Evolutionary conservation across 2,888 invertebrate genomes (phyloP).

Genomic region (Melipona bicolor): DNA sequence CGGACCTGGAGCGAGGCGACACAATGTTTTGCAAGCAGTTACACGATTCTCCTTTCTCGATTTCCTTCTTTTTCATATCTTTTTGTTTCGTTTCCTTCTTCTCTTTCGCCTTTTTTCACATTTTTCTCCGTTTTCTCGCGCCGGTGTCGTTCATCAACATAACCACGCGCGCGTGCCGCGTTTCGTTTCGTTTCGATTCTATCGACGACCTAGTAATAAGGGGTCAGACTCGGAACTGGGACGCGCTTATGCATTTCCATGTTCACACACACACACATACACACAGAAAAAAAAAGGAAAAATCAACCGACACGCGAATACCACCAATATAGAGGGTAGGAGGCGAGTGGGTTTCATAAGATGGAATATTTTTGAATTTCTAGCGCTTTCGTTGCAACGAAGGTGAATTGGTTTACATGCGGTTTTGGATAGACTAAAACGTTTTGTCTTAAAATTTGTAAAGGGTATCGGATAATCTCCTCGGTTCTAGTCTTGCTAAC

Average conservation of each 20-base stretch:
- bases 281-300: slow-evolving; percentile 10
- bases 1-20: neutral
- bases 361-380: neutral
- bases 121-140: neutral
- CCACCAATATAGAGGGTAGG: neutral
- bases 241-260: slow-evolving; percentile 30
- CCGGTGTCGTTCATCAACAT: slow-evolving; percentile 21
- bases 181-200: slow-evolving; percentile 13
- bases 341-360: neutral
- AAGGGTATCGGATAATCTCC: no score
- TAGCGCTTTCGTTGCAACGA: neutral
- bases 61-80: neutral
- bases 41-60: neutral
- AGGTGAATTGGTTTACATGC: neutral
- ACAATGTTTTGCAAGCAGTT: neutral
- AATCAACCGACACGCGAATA: slow-evolving; percentile 32
- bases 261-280: neutral
- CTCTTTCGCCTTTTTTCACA: neutral
- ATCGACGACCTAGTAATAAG: slow-evolving; percentile 17
- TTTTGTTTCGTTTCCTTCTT: no score
- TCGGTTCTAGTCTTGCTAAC: no score
- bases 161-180: neutral
- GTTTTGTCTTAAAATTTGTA: no score
- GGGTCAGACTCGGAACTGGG: neutral
- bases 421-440: no score